A percentile compares a stretch with the other conserved stretches of the same genome.
Conservation (phyloP, 2,888 invertebrate genomes). For the Trichacis sp. region DNA sequence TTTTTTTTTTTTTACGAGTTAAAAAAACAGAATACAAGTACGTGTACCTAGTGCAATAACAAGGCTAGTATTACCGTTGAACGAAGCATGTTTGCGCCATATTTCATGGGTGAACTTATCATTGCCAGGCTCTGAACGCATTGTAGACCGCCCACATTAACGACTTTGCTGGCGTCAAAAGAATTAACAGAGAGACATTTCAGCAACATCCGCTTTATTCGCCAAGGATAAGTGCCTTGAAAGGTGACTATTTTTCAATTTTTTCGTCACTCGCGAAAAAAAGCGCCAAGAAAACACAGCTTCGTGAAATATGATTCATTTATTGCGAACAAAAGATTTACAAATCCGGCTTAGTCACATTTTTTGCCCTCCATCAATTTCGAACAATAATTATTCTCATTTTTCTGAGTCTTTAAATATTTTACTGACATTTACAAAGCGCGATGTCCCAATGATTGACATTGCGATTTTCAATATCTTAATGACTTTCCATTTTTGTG, state of each 20-base stretch:
- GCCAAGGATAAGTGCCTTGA: too few species aligned
- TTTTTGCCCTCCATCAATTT: too few species aligned
- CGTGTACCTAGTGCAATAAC: background rate
- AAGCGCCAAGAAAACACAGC: too few species aligned
- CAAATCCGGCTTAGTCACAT: background rate
- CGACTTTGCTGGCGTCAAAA: constrained; percentile 38
- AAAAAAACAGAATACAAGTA: too few species aligned
- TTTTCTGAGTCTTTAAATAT: constrained; percentile 1
- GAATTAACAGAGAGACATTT: background rate
- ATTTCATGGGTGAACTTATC: constrained; percentile 60
- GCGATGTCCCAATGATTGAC: too few species aligned
- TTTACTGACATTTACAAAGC: too few species aligned
- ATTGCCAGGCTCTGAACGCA: constrained; percentile 62
- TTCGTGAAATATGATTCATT: background rate
- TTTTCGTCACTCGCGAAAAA: background rate
- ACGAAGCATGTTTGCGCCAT: constrained; percentile 58
- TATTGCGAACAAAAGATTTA: background rate
- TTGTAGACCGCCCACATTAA: constrained; percentile 67
- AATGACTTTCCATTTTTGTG: too few species aligned
- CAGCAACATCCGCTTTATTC: too few species aligned
- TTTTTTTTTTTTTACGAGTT: too few species aligned
- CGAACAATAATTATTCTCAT: background rate
- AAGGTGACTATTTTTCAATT: background rate
- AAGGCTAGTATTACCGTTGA: background rate
- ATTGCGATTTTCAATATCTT: too few species aligned